Evolutionary conservation across 2,888 invertebrate genomes (phyloP).

Genomic region (Malacosoma neustria): DNA sequence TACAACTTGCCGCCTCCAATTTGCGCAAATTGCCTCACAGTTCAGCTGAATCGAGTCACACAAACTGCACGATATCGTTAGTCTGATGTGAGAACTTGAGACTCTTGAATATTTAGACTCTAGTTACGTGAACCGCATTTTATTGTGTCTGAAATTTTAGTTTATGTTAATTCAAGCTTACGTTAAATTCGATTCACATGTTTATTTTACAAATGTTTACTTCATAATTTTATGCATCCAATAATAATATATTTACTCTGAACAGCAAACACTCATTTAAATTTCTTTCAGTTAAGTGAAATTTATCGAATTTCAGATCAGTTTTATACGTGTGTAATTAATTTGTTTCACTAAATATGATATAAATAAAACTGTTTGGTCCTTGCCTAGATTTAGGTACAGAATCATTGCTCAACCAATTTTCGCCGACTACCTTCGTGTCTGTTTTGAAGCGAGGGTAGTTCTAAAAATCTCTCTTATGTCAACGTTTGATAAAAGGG

Average conservation of each 20-base stretch:
- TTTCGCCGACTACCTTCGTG: too few species aligned
- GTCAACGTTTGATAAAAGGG: too few species aligned
- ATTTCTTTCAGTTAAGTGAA: background rate
- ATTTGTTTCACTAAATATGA: too few species aligned
- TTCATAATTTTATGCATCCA: too few species aligned
- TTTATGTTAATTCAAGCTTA: background rate
- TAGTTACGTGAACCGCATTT: slow-evolving; percentile 15
- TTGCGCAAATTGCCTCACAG: slow-evolving; percentile 47
- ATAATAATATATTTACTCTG: too few species aligned
- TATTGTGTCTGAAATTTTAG: slow-evolving; percentile 4
- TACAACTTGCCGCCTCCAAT: slow-evolving; percentile 40
- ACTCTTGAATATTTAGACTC: slow-evolving; percentile 19
- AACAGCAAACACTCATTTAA: background rate
- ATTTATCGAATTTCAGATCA: background rate
- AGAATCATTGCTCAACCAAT: too few species aligned
- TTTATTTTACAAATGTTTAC: too few species aligned
- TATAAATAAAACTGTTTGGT: too few species aligned
- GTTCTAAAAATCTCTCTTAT: too few species aligned
- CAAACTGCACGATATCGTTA: slow-evolving; percentile 43
- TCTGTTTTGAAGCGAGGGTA: too few species aligned
- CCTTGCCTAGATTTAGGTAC: too few species aligned
- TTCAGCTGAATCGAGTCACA: slow-evolving; percentile 39
- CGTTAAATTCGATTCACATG: background rate
- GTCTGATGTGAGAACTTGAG: slow-evolving; percentile 23
- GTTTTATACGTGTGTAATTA: background rate